Conservation (phyloP, 2,888 invertebrate species). For the Oscheius onirici region DNA sequence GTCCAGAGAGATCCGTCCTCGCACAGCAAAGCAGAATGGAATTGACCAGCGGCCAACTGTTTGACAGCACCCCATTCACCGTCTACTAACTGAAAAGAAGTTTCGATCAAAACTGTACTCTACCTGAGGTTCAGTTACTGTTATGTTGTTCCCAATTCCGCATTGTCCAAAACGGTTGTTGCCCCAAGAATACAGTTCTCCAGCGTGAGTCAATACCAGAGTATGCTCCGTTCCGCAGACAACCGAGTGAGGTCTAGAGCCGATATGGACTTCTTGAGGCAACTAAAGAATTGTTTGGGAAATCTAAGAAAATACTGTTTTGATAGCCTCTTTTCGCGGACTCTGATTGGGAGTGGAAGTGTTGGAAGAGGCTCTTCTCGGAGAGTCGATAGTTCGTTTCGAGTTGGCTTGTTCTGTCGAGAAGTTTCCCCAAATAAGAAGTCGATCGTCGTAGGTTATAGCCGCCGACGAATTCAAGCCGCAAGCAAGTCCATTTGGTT, state of each 20-base stretch:
- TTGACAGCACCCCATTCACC: constrained; percentile 53
- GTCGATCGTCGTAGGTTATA: constrained; percentile 55
- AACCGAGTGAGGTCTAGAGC: constrained; percentile 49
- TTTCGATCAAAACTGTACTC: neutral
- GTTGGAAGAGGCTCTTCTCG: constrained; percentile 6
- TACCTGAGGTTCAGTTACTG: constrained; percentile 41
- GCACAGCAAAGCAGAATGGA: constrained; percentile 61
- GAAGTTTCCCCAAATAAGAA: constrained; percentile 63
- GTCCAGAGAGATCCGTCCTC: constrained; percentile 57
- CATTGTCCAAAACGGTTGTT: constrained; percentile 66
- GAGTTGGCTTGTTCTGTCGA: constrained; percentile 49
- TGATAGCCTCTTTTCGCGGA: constrained; percentile 9
- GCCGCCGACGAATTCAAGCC: constrained; percentile 59
- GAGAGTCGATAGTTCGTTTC: constrained; percentile 15
- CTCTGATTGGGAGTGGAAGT: neutral
- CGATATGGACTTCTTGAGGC: constrained; percentile 35
- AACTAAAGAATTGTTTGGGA: neutral
- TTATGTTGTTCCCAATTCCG: constrained; percentile 58
- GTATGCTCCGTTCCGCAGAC: constrained; percentile 66
- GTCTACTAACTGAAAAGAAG: constrained; percentile 47
- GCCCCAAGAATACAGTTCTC: constrained; percentile 58
- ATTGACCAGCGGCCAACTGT: constrained; percentile 63
- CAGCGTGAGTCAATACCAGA: constrained; percentile 56
- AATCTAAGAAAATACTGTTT: neutral
- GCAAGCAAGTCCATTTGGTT: constrained; percentile 1